Percentiles rank a stretch among this genome's conserved stretches.
These are phyloP conservation scores for Herpailurus yagouaroundi DNA, from an alignment of 2,113 vertebrate genomes.

Conservation along the genomic window DNA sequence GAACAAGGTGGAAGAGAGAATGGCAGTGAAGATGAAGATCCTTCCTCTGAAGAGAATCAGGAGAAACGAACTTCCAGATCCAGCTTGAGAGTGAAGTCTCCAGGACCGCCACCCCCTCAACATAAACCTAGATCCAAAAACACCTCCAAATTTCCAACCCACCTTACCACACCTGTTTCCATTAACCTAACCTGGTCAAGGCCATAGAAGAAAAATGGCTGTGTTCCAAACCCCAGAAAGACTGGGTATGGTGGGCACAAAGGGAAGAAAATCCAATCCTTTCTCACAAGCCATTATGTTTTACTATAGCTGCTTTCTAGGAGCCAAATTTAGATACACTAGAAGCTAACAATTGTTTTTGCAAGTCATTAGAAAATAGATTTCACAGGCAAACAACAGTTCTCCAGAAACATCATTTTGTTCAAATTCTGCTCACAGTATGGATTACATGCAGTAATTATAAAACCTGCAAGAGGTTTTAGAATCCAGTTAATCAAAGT, in stretches of 20 bases:
- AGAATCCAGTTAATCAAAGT: background rate
- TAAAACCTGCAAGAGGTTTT: background rate
- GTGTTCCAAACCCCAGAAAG: background rate
- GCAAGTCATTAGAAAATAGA: background rate
- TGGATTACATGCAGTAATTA: background rate
- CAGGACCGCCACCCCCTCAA: background rate
- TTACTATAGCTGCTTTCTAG: background rate
- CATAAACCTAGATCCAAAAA: background rate
- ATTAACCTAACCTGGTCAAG: background rate
- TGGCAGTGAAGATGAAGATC: background rate
- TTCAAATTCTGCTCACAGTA: background rate
- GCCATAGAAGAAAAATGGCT: background rate
- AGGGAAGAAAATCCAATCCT: background rate
- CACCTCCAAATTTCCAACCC: background rate
- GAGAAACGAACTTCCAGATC: background rate
- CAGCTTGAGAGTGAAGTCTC: background rate
- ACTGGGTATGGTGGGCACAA: background rate
- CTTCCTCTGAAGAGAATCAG: background rate
- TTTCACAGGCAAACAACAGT: background rate
- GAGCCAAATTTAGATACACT: background rate
- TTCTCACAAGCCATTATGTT: background rate
- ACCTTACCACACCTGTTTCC: background rate
- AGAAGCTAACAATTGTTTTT: background rate
- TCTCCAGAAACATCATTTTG: constrained; percentile 34
- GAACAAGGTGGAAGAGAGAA: background rate